A percentile compares a stretch with the other conserved stretches of the same genome.
Conservation (phyloP, 2,797 vertebrate species). For the Crypturellus tataupa region DNA sequence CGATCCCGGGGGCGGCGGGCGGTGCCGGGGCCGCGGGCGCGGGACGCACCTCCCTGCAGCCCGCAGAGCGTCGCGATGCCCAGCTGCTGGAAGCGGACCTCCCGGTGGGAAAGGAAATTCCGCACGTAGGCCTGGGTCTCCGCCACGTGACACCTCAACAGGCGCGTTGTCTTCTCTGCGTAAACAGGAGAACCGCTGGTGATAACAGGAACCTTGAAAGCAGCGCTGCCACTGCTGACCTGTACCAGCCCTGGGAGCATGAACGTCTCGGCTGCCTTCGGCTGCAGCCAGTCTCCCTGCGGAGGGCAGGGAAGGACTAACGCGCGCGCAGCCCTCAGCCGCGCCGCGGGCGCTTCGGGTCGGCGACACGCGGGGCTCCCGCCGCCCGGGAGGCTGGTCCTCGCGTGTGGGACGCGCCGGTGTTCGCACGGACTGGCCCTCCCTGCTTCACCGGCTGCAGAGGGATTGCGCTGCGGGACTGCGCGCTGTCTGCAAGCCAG, state of each 20-base stretch:
- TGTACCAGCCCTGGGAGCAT: not conserved
- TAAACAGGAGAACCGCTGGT: not conserved
- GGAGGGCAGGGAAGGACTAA: not conserved
- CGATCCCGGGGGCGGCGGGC: too few relatives aligned
- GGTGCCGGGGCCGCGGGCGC: not conserved
- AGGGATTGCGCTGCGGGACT: fast-evolving
- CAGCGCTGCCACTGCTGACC: not conserved
- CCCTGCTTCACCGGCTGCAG: not conserved
- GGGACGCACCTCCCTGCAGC: slow-evolving; percentile 61
- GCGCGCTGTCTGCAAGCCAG: not conserved
- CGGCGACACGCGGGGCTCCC: not conserved
- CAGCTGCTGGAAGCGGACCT: slow-evolving; percentile 78
- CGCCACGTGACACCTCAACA: slow-evolving; percentile 43
- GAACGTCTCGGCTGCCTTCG: not conserved
- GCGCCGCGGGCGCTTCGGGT: not conserved
- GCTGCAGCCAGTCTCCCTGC: not conserved
- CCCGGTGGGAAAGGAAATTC: slow-evolving; percentile 71
- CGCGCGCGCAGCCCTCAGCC: not conserved
- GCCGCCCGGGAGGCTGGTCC: not conserved
- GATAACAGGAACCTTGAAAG: not conserved
- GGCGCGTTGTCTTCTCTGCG: slow-evolving; percentile 55
- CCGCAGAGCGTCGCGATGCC: slow-evolving; percentile 69
- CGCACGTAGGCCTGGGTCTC: slow-evolving; percentile 69
- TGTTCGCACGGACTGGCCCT: not conserved
- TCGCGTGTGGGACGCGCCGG: fast-evolving